Percentiles rank a stretch among this genome's conserved stretches.
phyloP scores from a whole-genome alignment of 2,888 invertebrate genomes.

The Troilus luridus region DNA sequence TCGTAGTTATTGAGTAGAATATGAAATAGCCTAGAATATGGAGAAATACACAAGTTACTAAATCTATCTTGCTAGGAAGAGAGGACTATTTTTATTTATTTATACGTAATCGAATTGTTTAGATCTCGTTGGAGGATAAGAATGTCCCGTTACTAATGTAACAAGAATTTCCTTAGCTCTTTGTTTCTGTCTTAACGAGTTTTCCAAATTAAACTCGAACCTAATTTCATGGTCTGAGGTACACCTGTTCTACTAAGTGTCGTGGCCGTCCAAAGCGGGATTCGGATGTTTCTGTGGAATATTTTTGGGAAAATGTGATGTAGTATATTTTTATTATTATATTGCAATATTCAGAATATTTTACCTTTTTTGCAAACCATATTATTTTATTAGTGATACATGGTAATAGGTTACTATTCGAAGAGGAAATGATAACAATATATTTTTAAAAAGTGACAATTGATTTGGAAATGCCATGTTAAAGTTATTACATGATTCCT shows the following conservation, averaged over 20 bases:
- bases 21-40: background rate
- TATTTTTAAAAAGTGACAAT: no score
- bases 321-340: no score
- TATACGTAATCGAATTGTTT: background rate
- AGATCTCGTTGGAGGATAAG: background rate
- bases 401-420: no score
- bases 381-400: no score
- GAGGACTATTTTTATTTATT: background rate
- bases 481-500: background rate
- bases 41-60: background rate
- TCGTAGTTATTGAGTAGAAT: background rate
- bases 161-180: background rate
- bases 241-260: background rate
- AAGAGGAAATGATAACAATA: no score
- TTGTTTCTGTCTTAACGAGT: conserved; percentile 6
- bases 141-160: background rate
- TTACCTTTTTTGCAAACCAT: no score
- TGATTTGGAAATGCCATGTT: no score
- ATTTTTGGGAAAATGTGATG: background rate
- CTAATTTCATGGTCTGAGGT: conserved; percentile 6
- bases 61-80: background rate
- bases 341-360: no score
- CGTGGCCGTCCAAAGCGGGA: background rate
- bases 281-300: background rate
- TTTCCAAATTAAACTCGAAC: conserved; percentile 4